These are phyloP conservation scores for Lampropteryx suffumata DNA, from an alignment of 2,888 invertebrate genomes.

Conservation along the genomic window DNA sequence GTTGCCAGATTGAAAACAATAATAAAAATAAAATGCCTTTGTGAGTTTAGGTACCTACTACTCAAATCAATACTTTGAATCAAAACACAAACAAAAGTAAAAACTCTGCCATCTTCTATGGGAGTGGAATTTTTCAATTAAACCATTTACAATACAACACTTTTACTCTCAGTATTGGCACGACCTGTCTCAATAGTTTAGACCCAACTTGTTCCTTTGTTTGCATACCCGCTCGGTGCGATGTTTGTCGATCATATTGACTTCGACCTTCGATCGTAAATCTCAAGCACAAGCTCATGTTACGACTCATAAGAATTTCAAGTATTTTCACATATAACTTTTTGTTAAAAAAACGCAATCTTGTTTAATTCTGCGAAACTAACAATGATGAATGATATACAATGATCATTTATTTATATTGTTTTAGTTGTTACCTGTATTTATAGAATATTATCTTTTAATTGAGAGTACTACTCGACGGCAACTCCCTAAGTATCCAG, in stretches of 20 bases:
- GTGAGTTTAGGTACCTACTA: no score
- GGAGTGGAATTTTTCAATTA: conserved; percentile 32
- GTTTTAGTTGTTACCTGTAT: no score
- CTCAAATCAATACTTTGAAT: neutral
- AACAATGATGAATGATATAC: no score
- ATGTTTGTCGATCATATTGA: conserved; percentile 15
- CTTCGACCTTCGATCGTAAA: conserved; percentile 5
- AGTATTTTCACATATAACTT: neutral
- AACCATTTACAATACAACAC: conserved; percentile 33
- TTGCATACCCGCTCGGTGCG: conserved; percentile 38
- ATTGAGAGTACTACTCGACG: no score
- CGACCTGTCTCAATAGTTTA: conserved; percentile 39
- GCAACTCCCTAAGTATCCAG: no score
- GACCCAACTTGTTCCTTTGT: conserved; percentile 42
- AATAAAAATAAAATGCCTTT: no score
- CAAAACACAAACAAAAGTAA: neutral
- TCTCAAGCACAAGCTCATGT: conserved; percentile 3
- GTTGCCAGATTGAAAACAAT: no score
- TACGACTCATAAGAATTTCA: conserved; percentile 1
- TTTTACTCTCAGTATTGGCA: conserved; percentile 42
- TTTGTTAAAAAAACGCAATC: no score
- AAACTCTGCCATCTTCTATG: neutral
- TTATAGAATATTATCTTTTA: no score
- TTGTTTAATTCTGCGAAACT: no score
- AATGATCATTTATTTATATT: no score